These are phyloP conservation scores for Amorpha juglandis DNA, from an alignment of 2,888 invertebrate genomes.

Conservation along the genomic window DNA sequence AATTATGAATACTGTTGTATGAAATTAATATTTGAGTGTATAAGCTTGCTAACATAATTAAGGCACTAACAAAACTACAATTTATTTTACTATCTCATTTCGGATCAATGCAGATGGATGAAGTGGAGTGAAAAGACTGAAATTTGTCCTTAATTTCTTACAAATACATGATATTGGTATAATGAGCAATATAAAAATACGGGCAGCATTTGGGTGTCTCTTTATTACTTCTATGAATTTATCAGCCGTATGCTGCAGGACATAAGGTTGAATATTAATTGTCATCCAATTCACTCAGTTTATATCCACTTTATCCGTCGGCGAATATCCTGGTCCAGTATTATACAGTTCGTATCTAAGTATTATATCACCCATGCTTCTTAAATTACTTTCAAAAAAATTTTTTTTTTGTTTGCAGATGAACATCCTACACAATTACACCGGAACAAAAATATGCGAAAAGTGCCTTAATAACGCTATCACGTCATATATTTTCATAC, in stretches of 20 bases:
- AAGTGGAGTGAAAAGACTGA: no score
- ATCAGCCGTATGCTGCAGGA: no score
- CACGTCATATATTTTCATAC: constrained; percentile 64
- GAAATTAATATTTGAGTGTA: neutral
- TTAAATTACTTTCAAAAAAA: neutral
- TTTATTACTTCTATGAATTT: no score
- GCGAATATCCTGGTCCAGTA: neutral
- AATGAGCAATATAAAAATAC: no score
- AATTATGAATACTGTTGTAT: neutral
- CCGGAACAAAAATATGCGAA: constrained; percentile 73
- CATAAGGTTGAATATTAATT: no score
- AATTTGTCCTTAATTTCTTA: neutral
- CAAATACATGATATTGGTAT: neutral
- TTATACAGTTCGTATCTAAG: neutral
- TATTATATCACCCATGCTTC: constrained; percentile 11
- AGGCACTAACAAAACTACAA: neutral
- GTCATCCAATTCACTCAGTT: neutral
- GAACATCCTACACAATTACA: constrained; percentile 55
- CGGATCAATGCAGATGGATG: neutral
- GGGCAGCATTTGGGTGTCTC: no score
- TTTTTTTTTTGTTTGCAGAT: constrained; percentile 67
- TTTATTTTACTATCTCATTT: neutral
- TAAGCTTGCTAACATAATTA: neutral
- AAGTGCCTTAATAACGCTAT: constrained; percentile 68
- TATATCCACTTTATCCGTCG: no score